Conservation (phyloP, 2,888 invertebrate species). For the Acanthoscelides obtectus region DNA sequence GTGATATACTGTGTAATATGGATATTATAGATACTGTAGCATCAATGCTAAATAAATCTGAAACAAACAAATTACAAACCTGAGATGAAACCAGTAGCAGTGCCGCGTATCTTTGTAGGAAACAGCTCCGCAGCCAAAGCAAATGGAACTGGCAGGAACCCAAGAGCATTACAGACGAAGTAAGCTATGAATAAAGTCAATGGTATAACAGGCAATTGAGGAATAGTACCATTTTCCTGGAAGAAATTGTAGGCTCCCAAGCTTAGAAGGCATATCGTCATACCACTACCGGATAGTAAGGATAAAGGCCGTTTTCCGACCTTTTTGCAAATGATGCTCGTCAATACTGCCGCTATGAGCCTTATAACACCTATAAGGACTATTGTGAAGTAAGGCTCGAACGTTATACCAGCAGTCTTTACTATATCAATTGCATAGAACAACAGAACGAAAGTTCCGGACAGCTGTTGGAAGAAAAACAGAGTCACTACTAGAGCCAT, state of each 20-base stretch:
- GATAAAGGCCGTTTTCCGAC: slow-evolving; percentile 57
- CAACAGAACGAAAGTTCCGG: slow-evolving; percentile 54
- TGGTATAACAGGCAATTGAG: slow-evolving; percentile 42
- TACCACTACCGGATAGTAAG: slow-evolving; percentile 54
- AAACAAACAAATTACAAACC: no score
- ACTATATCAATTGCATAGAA: slow-evolving; percentile 55
- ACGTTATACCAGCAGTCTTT: slow-evolving; percentile 45
- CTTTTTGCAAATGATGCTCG: slow-evolving; percentile 49
- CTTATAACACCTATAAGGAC: slow-evolving; percentile 52
- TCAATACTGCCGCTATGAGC: slow-evolving; percentile 45
- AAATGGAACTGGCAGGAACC: slow-evolving; percentile 55
- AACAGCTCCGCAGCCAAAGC: slow-evolving; percentile 56
- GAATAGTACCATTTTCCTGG: slow-evolving; percentile 26
- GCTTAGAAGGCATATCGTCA: slow-evolving; percentile 51
- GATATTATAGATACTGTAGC: no score
- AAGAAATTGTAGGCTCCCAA: slow-evolving; percentile 48
- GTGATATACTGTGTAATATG: no score
- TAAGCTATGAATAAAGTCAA: slow-evolving; percentile 47
- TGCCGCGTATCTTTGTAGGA: slow-evolving; percentile 51
- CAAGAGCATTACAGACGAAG: slow-evolving; percentile 52
- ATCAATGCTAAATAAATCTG: no score
- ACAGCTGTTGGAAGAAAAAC: slow-evolving; percentile 57
- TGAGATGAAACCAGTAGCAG: slow-evolving; percentile 50
- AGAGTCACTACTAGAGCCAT: slow-evolving; percentile 48
- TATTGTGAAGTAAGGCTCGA: slow-evolving; percentile 50